A percentile compares a stretch with the other conserved stretches of the same genome.
Evolutionary conservation across 1,140 invertebrate species (phyloP).

Genomic region (Scaptodrosophila lebanonensis): DNA sequence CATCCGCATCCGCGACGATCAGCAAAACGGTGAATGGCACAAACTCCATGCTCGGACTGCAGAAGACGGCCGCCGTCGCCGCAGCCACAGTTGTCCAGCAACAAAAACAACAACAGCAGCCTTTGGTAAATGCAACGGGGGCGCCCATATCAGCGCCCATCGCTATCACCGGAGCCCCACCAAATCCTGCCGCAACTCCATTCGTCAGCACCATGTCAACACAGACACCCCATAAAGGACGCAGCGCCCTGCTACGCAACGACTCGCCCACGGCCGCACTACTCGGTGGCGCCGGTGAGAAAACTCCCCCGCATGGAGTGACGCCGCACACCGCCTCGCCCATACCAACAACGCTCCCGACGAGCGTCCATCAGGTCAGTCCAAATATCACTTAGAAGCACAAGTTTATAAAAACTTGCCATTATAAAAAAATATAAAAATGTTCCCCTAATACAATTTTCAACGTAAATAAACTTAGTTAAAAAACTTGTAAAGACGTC

Average conservation of each 20-base stretch:
- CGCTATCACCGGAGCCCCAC: conserved; percentile 55
- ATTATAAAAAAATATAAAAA: too few relatives aligned
- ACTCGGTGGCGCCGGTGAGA: conserved; percentile 54
- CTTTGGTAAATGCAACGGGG: conserved; percentile 31
- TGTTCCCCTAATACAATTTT: too few relatives aligned
- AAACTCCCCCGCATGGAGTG: conserved; percentile 69
- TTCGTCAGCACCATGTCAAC: conserved; percentile 57
- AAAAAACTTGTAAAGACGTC: too few relatives aligned
- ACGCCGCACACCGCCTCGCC: conserved; percentile 70
- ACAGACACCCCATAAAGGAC: conserved; percentile 63
- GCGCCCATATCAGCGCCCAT: conserved; percentile 49
- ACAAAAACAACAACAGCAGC: conserved; percentile 47
- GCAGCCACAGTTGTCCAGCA: conserved; percentile 60
- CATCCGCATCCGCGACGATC: conserved; percentile 46
- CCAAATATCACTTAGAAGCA: too few relatives aligned
- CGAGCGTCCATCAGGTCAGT: conserved; percentile 79
- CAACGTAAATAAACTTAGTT: too few relatives aligned
- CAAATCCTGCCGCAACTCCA: conserved; percentile 57
- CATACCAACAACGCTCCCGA: conserved; percentile 74
- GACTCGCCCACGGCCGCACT: conserved; percentile 63
- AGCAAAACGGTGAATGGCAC: conserved; percentile 55
- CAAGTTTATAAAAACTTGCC: too few relatives aligned
- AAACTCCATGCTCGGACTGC: conserved; percentile 60
- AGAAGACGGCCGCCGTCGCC: conserved; percentile 54
- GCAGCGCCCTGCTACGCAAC: conserved; percentile 56